Evolutionary conservation across 1,140 invertebrate species (phyloP).

Genomic region (Wasmannia auropunctata): DNA sequence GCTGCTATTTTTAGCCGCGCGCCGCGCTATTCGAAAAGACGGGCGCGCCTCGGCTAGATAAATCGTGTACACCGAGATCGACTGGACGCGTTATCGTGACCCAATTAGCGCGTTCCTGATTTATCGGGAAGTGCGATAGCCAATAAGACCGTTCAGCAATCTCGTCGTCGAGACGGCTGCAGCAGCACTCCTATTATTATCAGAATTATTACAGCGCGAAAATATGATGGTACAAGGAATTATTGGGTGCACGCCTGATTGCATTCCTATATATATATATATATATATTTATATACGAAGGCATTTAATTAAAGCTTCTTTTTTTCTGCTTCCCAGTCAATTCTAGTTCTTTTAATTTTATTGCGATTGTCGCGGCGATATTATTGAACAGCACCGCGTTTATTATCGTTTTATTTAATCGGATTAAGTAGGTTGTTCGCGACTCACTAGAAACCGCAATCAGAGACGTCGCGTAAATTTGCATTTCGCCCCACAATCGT

Average conservation of each 20-base stretch:
- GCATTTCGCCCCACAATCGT: not conserved
- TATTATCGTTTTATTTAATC: not conserved
- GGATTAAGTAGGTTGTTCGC: not conserved
- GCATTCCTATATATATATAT: too few relatives aligned
- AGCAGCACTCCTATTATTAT: constrained; percentile 2
- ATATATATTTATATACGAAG: too few relatives aligned
- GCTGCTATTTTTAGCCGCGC: constrained; percentile 14
- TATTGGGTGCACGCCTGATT: not conserved
- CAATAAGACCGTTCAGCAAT: constrained; percentile 12
- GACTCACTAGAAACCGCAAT: not conserved
- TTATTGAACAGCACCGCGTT: not conserved
- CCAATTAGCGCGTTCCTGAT: constrained; percentile 41
- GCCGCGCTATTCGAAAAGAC: constrained; percentile 12
- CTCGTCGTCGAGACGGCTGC: not conserved
- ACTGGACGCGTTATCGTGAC: constrained; percentile 12
- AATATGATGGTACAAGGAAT: constrained; percentile 3
- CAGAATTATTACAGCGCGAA: constrained; percentile 1
- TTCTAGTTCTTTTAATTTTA: not conserved
- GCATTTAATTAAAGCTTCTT: not conserved
- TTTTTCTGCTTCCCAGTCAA: too few relatives aligned
- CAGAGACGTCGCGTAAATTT: not conserved
- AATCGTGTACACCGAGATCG: not conserved
- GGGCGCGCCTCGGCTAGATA: constrained; percentile 5
- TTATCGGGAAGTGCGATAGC: constrained; percentile 18
- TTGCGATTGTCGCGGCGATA: too few relatives aligned